Evolutionary conservation across 2,113 vertebrate species (phyloP).

Genomic region (Vanacampus margaritifer): DNA sequence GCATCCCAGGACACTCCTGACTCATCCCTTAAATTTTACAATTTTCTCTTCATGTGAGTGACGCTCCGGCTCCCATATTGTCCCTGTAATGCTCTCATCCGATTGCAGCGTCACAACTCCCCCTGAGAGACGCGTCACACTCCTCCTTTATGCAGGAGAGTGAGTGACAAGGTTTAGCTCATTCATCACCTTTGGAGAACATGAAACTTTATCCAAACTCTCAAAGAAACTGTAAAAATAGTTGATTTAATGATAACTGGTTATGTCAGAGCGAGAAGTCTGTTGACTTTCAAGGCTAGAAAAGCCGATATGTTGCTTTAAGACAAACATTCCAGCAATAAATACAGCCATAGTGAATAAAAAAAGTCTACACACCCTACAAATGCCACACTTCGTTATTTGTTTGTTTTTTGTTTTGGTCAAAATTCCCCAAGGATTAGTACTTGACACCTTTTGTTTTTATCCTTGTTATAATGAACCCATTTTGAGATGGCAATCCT

Average conservation of each 20-base stretch:
- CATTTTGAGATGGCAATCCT: too few species aligned
- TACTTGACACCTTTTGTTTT: too few species aligned
- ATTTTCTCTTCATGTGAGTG: not conserved
- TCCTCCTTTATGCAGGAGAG: slow-evolving; percentile 5
- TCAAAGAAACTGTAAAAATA: not conserved
- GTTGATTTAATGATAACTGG: too few species aligned
- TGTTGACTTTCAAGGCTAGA: too few species aligned
- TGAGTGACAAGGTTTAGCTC: slow-evolving; percentile 17
- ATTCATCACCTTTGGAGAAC: not conserved
- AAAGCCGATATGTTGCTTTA: too few species aligned
- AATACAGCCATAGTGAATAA: not conserved
- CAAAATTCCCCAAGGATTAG: too few species aligned
- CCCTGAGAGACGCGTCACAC: too few species aligned
- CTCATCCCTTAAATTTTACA: slow-evolving; percentile 11
- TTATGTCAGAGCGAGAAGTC: too few species aligned
- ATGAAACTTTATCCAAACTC: not conserved
- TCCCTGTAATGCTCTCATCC: not conserved
- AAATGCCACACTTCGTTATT: too few species aligned
- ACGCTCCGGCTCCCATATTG: slow-evolving; percentile 9
- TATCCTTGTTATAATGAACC: too few species aligned
- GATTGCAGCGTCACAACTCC: slow-evolving; percentile 12
- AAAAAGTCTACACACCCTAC: not conserved
- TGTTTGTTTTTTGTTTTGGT: too few species aligned
- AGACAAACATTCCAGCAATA: not conserved
- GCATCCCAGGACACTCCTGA: slow-evolving; percentile 15